phyloP scores from a whole-genome alignment of 2,888 invertebrate genomes.

The Polyommatus iphigenia region DNA sequence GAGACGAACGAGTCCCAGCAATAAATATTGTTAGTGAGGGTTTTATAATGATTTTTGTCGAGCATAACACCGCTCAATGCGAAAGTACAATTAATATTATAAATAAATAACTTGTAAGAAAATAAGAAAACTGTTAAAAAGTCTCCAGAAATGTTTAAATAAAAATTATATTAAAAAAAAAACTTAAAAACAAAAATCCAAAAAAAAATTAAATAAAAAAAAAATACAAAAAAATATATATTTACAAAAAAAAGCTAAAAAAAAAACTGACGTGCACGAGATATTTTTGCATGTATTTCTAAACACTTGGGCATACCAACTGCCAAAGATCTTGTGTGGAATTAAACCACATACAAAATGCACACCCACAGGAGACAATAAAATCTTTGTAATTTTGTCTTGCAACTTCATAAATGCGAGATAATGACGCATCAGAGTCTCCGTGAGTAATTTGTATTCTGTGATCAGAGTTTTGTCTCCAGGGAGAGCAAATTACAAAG shows the following conservation, averaged over 20 bases:
- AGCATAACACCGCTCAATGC: conserved; percentile 64
- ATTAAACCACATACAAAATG: neutral
- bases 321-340: conserved; percentile 8
- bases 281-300: conserved; percentile 34
- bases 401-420: neutral
- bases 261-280: conserved; percentile 45
- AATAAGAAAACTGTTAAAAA: conserved; percentile 64
- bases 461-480: neutral
- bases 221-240: conserved; percentile 44
- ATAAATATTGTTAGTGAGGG: conserved; percentile 58
- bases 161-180: conserved; percentile 51
- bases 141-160: conserved; percentile 63
- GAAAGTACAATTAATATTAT: conserved; percentile 76
- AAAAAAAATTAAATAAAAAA: conserved; percentile 50
- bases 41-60: conserved; percentile 75
- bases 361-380: neutral
- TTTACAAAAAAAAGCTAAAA: conserved; percentile 38
- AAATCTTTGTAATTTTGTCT: neutral
- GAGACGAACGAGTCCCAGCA: conserved; percentile 54
- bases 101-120: conserved; percentile 63
- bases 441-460: too few relatives aligned
- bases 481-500: neutral
- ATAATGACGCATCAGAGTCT: neutral
- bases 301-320: conserved; percentile 13
- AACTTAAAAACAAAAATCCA: conserved; percentile 52